Evolutionary conservation across 2,797 vertebrate genomes (phyloP).

Genomic region (Helostoma temminkii): DNA sequence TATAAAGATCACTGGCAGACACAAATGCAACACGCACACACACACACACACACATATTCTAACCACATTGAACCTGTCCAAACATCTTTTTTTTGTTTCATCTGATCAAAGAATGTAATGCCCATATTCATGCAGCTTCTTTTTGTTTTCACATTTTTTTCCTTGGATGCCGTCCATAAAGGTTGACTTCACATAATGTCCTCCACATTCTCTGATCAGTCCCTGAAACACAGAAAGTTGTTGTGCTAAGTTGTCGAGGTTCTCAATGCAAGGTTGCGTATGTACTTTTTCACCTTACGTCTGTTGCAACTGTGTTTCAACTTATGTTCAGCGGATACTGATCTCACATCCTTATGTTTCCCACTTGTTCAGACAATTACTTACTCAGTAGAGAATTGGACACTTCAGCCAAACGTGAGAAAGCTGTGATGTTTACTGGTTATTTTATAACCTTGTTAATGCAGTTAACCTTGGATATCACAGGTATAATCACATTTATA

Average conservation of each 20-base stretch:
- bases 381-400: too few relatives aligned
- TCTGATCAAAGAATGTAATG: not conserved
- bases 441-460: not conserved
- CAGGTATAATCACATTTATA: too few relatives aligned
- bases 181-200: too few relatives aligned
- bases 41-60: slow-evolving; percentile 8
- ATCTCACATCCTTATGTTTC: too few relatives aligned
- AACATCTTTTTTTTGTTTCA: not conserved
- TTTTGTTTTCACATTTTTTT: not conserved
- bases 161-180: too few relatives aligned
- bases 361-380: too few relatives aligned
- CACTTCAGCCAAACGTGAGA: not conserved
- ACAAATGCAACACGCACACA: slow-evolving; percentile 27
- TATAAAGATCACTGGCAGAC: slow-evolving; percentile 46
- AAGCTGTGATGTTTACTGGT: not conserved
- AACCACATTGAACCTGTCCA: not conserved
- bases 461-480: not conserved
- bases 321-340: not conserved
- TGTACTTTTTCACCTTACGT: too few relatives aligned
- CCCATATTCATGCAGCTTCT: not conserved
- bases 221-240: not conserved
- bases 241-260: too few relatives aligned
- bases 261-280: not conserved
- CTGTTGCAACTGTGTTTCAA: not conserved
- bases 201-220: too few relatives aligned